A percentile compares a stretch with the other conserved stretches of the same genome.
Evolutionary conservation across 2,888 invertebrate species (phyloP).

Genomic region (Uloborus plumipes): DNA sequence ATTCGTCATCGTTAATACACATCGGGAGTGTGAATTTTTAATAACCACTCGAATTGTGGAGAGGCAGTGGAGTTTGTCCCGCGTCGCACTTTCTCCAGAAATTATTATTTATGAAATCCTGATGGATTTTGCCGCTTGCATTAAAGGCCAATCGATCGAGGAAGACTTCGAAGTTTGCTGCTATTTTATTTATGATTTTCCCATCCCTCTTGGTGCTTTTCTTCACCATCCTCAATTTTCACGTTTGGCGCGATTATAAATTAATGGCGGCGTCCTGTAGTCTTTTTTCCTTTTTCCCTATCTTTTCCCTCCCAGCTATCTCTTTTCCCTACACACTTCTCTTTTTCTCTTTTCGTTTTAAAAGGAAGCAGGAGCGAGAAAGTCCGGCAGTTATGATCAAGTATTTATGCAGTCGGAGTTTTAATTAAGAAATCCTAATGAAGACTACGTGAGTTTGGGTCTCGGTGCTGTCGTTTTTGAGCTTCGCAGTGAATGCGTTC

Average conservation of each 20-base stretch:
- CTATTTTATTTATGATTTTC: constrained; percentile 61
- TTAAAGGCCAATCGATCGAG: constrained; percentile 53
- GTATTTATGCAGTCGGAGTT: constrained; percentile 46
- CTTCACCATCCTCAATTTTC: constrained; percentile 57
- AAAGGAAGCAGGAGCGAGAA: too few species aligned
- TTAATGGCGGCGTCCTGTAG: constrained; percentile 42
- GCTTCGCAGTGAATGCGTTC: too few species aligned
- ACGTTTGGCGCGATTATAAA: constrained; percentile 64
- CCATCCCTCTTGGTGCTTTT: constrained; percentile 46
- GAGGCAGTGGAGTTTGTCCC: constrained; percentile 21
- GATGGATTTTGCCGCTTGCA: constrained; percentile 55
- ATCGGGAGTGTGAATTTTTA: constrained; percentile 59
- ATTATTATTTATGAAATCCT: constrained; percentile 64
- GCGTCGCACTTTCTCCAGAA: constrained; percentile 16
- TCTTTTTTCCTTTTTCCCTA: constrained; percentile 18
- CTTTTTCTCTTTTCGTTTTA: too few species aligned
- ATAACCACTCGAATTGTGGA: constrained; percentile 14
- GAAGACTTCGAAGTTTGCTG: constrained; percentile 38
- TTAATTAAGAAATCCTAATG: constrained; percentile 54
- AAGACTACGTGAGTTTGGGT: constrained; percentile 14
- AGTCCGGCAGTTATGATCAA: constrained; percentile 49
- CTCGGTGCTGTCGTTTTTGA: too few species aligned
- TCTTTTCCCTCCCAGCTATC: neutral
- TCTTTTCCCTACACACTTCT: neutral
- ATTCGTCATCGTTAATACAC: constrained; percentile 57